Evolutionary conservation across 2,113 vertebrate species (phyloP).

Genomic region (Peucedramus taeniatus): DNA sequence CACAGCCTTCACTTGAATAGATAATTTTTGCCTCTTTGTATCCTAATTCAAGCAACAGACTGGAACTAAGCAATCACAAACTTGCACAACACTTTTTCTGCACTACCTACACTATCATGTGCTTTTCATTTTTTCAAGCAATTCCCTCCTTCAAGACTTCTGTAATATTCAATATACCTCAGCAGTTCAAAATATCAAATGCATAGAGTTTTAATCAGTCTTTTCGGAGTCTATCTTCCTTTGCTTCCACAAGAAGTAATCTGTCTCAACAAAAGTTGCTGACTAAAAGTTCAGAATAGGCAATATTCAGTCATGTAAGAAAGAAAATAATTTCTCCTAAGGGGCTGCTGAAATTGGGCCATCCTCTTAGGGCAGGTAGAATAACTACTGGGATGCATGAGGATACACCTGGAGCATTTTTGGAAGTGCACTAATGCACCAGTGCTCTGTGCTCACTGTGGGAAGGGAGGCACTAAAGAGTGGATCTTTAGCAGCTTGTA

Average conservation of each 20-base stretch:
- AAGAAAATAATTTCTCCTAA: neutral
- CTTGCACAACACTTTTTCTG: neutral
- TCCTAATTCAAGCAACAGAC: neutral
- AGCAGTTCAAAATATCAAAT: neutral
- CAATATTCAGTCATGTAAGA: neutral
- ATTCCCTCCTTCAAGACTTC: neutral
- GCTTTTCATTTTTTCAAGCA: neutral
- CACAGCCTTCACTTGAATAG: neutral
- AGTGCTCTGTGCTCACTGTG: neutral
- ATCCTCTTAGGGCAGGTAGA: neutral
- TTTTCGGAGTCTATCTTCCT: neutral
- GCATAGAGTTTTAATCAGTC: neutral
- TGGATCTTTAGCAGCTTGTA: neutral
- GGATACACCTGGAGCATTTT: neutral
- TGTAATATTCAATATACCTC: neutral
- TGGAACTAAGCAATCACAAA: neutral
- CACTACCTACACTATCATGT: neutral
- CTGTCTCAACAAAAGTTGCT: neutral
- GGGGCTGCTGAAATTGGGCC: neutral
- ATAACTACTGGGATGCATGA: neutral
- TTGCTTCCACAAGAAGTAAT: neutral
- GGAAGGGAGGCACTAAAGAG: neutral
- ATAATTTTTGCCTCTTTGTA: neutral
- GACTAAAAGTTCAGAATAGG: neutral
- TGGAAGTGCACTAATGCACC: neutral